phyloP scores from a whole-genome alignment of 1,140 invertebrate species.

The Bemisia tabaci region DNA sequence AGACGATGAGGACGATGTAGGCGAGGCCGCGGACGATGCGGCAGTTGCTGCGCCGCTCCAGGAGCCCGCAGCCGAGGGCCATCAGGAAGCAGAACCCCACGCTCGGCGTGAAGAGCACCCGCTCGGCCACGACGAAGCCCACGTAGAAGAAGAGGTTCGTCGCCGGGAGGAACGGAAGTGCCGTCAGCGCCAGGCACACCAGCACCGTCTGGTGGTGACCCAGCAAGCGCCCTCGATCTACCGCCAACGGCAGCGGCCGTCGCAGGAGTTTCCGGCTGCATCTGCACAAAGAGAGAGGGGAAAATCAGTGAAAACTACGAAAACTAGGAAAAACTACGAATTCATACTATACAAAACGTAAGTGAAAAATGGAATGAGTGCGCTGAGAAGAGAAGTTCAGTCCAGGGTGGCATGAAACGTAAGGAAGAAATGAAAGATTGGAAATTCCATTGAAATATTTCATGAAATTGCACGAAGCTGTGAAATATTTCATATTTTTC shows the following conservation, averaged over 20 bases:
- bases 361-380: no score
- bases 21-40: neutral
- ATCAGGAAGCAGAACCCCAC: slow-evolving; percentile 84
- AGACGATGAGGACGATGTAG: slow-evolving; percentile 6
- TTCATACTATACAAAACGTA: no score
- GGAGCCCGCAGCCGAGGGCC: slow-evolving; percentile 42
- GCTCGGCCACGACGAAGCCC: slow-evolving; percentile 89
- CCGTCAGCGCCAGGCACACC: slow-evolving; percentile 43
- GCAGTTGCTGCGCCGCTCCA: neutral
- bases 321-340: no score
- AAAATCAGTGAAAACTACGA: no score
- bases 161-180: slow-evolving; percentile 85
- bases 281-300: no score
- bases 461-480: no score
- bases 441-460: no score
- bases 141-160: slow-evolving; percentile 89
- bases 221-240: neutral
- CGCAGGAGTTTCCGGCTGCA: no score
- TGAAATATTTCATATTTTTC: no score
- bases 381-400: no score
- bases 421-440: no score
- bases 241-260: neutral
- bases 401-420: no score
- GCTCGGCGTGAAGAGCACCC: slow-evolving; percentile 86
- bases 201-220: neutral